phyloP scores from a whole-genome alignment of 2,888 invertebrate genomes.

The Cataglyphis altisquamis region DNA sequence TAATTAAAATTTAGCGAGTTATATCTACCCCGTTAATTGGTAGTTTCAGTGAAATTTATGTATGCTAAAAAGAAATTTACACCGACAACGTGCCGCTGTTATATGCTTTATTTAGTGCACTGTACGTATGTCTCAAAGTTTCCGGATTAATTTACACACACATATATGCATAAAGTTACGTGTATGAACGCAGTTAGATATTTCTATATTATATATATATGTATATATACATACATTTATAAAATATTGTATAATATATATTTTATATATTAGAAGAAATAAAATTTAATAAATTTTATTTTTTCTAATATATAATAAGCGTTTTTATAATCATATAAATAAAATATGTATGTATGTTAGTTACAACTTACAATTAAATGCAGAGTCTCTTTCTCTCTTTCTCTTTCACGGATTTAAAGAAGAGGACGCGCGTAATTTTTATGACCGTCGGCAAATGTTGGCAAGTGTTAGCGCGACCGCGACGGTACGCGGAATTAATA shows the following conservation, averaged over 20 bases:
- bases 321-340: slow-evolving; percentile 6
- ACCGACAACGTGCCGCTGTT: background rate
- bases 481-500: slow-evolving; percentile 78
- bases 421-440: slow-evolving; percentile 34
- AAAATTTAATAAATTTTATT: background rate
- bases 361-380: slow-evolving; percentile 36
- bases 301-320: no score
- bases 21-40: slow-evolving; percentile 29
- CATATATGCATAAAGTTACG: background rate
- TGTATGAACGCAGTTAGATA: no score
- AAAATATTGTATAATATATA: background rate
- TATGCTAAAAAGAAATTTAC: slow-evolving; percentile 44
- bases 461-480: slow-evolving; percentile 31
- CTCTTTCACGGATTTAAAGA: background rate
- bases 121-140: background rate
- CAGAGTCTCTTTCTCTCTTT: background rate
- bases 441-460: background rate
- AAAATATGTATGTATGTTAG: slow-evolving; percentile 4
- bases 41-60: slow-evolving; percentile 47
- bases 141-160: slow-evolving; percentile 8
- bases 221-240: background rate
- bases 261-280: slow-evolving; percentile 10
- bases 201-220: background rate
- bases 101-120: slow-evolving; percentile 14
- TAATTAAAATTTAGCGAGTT: slow-evolving; percentile 36